These are phyloP conservation scores for Riparia riparia DNA, from an alignment of 2,113 vertebrate species.

Conservation along the genomic window DNA sequence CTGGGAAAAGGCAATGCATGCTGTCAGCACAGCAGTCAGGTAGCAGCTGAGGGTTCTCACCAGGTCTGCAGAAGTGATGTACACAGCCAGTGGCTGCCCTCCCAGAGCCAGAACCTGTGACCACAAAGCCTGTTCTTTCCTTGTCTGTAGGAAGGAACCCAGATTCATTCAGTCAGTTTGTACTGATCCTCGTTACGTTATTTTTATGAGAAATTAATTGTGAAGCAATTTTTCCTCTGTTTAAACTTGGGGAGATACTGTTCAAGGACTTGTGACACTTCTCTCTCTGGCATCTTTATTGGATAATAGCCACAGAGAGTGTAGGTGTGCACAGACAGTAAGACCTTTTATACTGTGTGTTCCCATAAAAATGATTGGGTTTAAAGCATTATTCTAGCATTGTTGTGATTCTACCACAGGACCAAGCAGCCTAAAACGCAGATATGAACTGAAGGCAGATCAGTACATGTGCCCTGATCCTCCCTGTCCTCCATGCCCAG, in stretches of 20 bases:
- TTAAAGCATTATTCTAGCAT: constrained; percentile 72
- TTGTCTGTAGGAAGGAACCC: constrained; percentile 40
- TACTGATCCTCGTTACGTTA: constrained; percentile 46
- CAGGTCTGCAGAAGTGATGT: background rate
- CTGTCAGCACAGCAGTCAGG: background rate
- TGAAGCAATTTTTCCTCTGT: constrained; percentile 40
- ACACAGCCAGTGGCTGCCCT: background rate
- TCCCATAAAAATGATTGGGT: constrained; percentile 76
- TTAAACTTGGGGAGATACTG: constrained; percentile 70
- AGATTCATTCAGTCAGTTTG: background rate
- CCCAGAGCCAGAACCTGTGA: background rate
- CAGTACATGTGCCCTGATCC: background rate
- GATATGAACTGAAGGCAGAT: constrained; percentile 36
- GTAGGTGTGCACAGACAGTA: constrained; percentile 66
- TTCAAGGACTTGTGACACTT: constrained; percentile 78
- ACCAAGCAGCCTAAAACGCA: constrained; percentile 47
- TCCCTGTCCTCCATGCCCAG: background rate
- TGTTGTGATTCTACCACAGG: constrained; percentile 55
- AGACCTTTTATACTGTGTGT: constrained; percentile 72
- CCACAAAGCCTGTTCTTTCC: background rate
- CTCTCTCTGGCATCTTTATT: constrained; percentile 79
- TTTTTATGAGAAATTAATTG: constrained; percentile 71
- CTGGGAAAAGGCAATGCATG: background rate
- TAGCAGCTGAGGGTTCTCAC: background rate
- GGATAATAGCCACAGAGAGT: constrained; percentile 70